phyloP scores from a whole-genome alignment of 2,113 vertebrate genomes.

The pig (Sus scrofa) region T2T-Sscrofa CM000813.6:100709001-100709500 shows the following conservation, averaged over 20 bases:
- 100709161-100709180: conserved; percentile 41
- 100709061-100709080: not conserved
- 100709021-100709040: not conserved
- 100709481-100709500: not conserved
- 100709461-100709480: not conserved
- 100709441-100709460: not conserved
- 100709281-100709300: not conserved
- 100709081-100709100: not conserved
- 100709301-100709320: no score
- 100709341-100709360: not conserved
- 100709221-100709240: not conserved
- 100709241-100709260: not conserved
- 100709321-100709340: not conserved
- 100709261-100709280: not conserved
- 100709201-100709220: conserved; percentile 40
- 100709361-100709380: not conserved
- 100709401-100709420: not conserved
- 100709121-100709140: not conserved
- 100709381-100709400: not conserved
- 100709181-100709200: not conserved
- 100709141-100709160: not conserved
- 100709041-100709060: not conserved
- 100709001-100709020: no score
- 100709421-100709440: not conserved
- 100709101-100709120: not conserved